These are phyloP conservation scores for Verasper variegatus DNA, from an alignment of 2,113 vertebrate species.

Conservation along the genomic window DNA sequence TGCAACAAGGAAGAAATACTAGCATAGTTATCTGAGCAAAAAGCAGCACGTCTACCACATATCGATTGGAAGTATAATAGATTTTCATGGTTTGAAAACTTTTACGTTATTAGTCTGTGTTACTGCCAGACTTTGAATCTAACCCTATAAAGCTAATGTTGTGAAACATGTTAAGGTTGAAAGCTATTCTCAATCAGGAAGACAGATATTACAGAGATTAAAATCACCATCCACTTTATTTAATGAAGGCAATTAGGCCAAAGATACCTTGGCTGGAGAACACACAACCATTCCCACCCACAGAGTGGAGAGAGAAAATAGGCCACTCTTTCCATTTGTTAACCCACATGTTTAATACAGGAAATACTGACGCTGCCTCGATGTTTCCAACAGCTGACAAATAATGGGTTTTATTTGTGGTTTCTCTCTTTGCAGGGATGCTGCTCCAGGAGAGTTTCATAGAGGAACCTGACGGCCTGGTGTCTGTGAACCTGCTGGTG, in stretches of 20 bases:
- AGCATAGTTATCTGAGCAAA: not conserved
- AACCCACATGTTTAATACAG: constrained; percentile 55
- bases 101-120: constrained; percentile 44
- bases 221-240: constrained; percentile 82
- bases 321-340: constrained; percentile 49
- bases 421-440: constrained; percentile 49
- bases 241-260: constrained; percentile 81
- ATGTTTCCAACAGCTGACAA: constrained; percentile 25
- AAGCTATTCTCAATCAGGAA: constrained; percentile 77
- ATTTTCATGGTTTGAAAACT: constrained; percentile 34
- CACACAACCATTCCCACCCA: constrained; percentile 56
- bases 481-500: constrained; percentile 94
- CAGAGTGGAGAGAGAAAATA: constrained; percentile 47
- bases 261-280: constrained; percentile 65
- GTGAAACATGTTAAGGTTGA: constrained; percentile 65
- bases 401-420: constrained; percentile 24
- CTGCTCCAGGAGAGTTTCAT: constrained; percentile 91
- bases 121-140: constrained; percentile 49
- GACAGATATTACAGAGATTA: constrained; percentile 80
- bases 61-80: not conserved
- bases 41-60: not conserved
- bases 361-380: constrained; percentile 54
- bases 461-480: constrained; percentile 91
- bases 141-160: constrained; percentile 68
- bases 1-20: not conserved